phyloP scores from a whole-genome alignment of 2,113 vertebrate species.

The Sclerurus mexicanus region DNA sequence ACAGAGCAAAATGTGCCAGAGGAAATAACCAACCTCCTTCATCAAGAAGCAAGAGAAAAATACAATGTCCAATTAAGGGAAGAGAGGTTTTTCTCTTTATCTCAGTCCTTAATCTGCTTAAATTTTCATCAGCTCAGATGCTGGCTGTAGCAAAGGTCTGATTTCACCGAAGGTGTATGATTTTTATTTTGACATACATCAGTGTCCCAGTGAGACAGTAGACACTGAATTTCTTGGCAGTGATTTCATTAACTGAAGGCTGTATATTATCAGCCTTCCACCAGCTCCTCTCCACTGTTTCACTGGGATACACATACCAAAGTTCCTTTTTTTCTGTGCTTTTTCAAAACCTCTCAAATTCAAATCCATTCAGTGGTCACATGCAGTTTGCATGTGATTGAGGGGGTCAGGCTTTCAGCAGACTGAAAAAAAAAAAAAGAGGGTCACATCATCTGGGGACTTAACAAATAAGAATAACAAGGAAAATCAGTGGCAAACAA shows the following conservation, averaged over 20 bases:
- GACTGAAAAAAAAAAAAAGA: neutral
- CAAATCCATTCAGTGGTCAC: neutral
- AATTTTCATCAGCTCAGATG: neutral
- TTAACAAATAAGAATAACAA: constrained; percentile 49
- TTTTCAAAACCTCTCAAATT: neutral
- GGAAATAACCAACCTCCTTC: neutral
- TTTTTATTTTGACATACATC: constrained; percentile 33
- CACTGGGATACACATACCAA: neutral
- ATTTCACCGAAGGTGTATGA: neutral
- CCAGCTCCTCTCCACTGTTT: neutral
- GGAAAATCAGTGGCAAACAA: constrained; percentile 22
- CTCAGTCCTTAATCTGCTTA: neutral
- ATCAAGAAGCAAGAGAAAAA: neutral
- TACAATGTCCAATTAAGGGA: neutral
- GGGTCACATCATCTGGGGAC: neutral
- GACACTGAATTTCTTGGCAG: neutral
- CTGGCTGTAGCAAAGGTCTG: neutral
- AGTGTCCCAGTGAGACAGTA: neutral
- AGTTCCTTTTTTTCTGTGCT: neutral
- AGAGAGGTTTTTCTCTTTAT: neutral
- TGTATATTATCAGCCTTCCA: neutral
- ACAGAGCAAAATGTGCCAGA: neutral
- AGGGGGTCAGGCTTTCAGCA: neutral
- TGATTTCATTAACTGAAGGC: constrained; percentile 1
- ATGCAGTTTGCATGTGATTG: neutral